Base-by-base conservation (phyloP, 2,888 invertebrate genomes). In the Drosophila lacicola region DNA sequence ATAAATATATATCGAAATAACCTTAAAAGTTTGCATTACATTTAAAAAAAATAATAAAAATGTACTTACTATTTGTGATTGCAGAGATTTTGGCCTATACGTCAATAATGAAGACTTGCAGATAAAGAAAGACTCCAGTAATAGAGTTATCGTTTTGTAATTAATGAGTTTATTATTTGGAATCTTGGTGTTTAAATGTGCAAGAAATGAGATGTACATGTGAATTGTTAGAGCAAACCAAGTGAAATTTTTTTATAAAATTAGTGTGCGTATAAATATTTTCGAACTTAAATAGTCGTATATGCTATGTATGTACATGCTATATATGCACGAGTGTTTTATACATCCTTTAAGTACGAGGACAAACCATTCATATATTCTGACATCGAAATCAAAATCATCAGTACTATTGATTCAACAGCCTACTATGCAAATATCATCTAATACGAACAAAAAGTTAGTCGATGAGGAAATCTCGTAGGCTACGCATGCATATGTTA, bases 61-160 rank as follows among this genome's bases (percentile, higher is more conserved):
- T 70, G 46, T 80, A 86, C 84, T 84, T 83, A 76, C 82, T 71
- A 45, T 50, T 57, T 45, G 14, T 5, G n/a, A 29, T 53, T 45
- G 54, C 63, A 42, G 42, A 58, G 68, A 58, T 51, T 60, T 55
- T 54, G 49, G 63, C 67, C 72, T 75, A 63, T 55, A 70, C 80
- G 57, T 74, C 81, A 74, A 64, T 46, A 70, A 56, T 74, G 77
- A 62, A 65, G 72, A 86, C 71, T 88, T 88, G 77, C 83, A 74
- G 77, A 74, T 65, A 74, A 55, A 70, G 29, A 73, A 77, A 70
- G 77, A 77, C 87, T 87, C 84, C 89, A 80, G 63, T 71, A 67
- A 70, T 66, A 70, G 66, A 72, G 74, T 76, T 50, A 39, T 54
- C 68, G 25, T 57, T 54, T 63, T 73, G 17, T 42, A 57, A 63